Conservation (phyloP, 2,888 invertebrate species). For the Agrochola lota region DNA sequence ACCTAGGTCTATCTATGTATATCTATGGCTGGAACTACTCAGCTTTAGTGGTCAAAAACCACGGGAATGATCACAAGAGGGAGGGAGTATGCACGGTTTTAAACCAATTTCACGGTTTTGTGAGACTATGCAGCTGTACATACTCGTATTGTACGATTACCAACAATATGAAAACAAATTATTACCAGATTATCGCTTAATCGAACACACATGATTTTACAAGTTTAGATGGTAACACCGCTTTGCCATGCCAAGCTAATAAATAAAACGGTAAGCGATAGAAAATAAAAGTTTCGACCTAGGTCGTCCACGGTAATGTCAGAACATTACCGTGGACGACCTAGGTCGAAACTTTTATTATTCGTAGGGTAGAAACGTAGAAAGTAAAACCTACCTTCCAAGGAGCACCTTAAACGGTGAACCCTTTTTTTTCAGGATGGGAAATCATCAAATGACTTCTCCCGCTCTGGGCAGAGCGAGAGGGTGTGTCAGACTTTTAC, state of each 20-base stretch:
- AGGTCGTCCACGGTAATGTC: too few species aligned
- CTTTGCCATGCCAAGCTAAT: neutral
- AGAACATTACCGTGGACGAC: neutral
- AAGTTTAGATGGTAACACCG: neutral
- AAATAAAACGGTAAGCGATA: constrained; percentile 3
- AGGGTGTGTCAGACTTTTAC: too few species aligned
- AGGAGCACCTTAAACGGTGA: neutral
- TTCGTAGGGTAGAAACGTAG: too few species aligned
- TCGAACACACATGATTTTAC: neutral
- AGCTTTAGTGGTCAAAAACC: neutral
- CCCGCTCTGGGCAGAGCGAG: too few species aligned
- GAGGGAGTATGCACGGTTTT: neutral
- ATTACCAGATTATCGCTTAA: neutral
- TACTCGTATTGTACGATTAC: constrained; percentile 7
- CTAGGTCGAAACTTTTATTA: neutral
- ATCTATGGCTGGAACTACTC: too few species aligned
- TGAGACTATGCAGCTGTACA: neutral
- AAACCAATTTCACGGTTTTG: constrained; percentile 1
- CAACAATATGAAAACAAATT: neutral
- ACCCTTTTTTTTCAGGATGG: too few species aligned
- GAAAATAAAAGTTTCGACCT: too few species aligned
- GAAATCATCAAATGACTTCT: too few species aligned
- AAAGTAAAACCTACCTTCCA: neutral
- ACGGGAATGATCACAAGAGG: neutral
- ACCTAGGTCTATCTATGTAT: too few species aligned